A percentile compares a stretch with the other conserved stretches of the same genome.
phyloP scores from a whole-genome alignment of 2,113 vertebrate genomes.

The Spea bombifrons region DNA sequence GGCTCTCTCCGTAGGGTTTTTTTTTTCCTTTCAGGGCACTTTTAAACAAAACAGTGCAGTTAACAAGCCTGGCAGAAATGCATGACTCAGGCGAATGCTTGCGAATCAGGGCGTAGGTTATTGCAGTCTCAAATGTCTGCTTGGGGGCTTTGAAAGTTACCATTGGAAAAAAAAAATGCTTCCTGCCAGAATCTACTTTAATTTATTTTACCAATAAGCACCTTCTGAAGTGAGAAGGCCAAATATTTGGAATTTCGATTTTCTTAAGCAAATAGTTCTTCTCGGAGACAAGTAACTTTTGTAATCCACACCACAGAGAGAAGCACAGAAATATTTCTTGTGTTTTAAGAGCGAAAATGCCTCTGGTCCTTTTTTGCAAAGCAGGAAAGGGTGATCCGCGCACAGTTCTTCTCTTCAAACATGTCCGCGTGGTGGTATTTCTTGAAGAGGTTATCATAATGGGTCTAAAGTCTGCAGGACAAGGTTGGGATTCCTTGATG shows the following conservation, averaged over 20 bases:
- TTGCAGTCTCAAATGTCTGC: slow-evolving; percentile 49
- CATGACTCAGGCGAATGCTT: slow-evolving; percentile 63
- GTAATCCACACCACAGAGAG: too few species aligned
- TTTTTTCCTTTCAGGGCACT: slow-evolving; percentile 53
- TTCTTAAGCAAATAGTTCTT: background rate
- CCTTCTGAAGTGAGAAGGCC: background rate
- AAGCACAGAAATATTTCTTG: too few species aligned
- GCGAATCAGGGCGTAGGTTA: slow-evolving; percentile 56
- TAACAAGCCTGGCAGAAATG: slow-evolving; percentile 63
- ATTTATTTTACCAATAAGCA: slow-evolving; percentile 11
- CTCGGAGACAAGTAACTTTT: too few species aligned
- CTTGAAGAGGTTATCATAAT: too few species aligned
- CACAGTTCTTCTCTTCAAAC: too few species aligned
- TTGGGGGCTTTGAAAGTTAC: slow-evolving; percentile 58
- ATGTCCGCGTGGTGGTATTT: too few species aligned
- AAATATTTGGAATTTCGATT: background rate
- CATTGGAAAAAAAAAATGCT: background rate
- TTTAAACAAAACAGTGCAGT: slow-evolving; percentile 53
- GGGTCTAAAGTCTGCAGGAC: too few species aligned
- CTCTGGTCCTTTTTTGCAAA: too few species aligned
- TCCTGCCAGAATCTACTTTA: background rate
- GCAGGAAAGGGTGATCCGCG: too few species aligned
- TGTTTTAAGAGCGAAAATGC: too few species aligned
- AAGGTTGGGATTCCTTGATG: too few species aligned
- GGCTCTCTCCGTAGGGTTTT: slow-evolving; percentile 57